These are phyloP conservation scores for Cabera pusaria DNA, from an alignment of 2,888 invertebrate genomes.

Conservation along the genomic window DNA sequence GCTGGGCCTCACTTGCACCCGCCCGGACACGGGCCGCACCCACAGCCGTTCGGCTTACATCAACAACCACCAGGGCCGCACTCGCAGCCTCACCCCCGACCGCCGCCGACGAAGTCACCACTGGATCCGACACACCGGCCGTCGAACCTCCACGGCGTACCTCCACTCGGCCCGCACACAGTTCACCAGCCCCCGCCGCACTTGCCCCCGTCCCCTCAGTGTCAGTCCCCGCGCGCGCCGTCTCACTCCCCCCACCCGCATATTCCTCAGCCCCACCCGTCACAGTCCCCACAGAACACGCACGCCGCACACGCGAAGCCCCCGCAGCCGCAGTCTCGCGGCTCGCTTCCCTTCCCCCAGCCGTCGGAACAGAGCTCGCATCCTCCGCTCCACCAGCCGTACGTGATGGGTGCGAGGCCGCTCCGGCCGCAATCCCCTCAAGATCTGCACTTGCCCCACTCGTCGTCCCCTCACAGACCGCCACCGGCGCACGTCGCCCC, in stretches of 20 bases:
- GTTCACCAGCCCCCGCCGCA: not conserved
- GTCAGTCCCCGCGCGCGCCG: constrained; percentile 6
- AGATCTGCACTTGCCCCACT: not conserved
- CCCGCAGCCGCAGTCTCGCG: constrained; percentile 16
- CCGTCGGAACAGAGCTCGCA: not conserved
- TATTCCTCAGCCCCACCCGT: constrained; percentile 5
- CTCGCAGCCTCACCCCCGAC: constrained; percentile 6
- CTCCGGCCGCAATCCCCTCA: constrained; percentile 23
- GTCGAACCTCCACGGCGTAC: no score
- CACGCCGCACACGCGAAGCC: constrained; percentile 10
- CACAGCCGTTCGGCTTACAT: not conserved
- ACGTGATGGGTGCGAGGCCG: no score
- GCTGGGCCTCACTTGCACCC: constrained; percentile 1
- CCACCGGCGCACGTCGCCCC: constrained; percentile 37
- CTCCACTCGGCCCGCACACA: not conserved
- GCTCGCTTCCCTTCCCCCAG: constrained; percentile 9
- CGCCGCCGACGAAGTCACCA: constrained; percentile 5
- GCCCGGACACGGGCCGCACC: not conserved
- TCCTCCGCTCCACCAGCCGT: no score
- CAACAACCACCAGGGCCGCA: not conserved
- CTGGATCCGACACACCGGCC: no score
- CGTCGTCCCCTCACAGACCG: constrained; percentile 5
- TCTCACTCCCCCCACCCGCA: constrained; percentile 2
- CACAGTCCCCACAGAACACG: constrained; percentile 6
- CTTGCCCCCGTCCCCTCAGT: constrained; percentile 8